Evolutionary conservation across 1,140 invertebrate species (phyloP).

Genomic region (Agraylea sexmaculata): DNA sequence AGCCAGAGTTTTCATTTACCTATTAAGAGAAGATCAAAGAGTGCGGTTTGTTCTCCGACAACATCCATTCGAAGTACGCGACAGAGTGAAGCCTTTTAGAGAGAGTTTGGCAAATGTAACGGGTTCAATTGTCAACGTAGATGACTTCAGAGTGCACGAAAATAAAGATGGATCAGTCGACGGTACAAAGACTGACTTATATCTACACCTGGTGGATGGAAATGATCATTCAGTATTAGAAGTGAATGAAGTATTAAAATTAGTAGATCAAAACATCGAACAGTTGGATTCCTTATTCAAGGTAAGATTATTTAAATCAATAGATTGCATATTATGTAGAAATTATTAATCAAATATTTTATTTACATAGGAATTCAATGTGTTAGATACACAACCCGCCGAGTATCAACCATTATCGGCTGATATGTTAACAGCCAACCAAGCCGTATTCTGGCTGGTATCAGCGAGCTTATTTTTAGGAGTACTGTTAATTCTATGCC

Average conservation of each 20-base stretch:
- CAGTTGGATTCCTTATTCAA: slow-evolving; percentile 81
- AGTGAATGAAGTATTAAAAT: slow-evolving; percentile 65
- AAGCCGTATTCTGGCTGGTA: slow-evolving; percentile 65
- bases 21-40: slow-evolving; percentile 84
- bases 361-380: slow-evolving; percentile 62
- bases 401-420: slow-evolving; percentile 47
- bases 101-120: slow-evolving; percentile 69
- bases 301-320: slow-evolving; percentile 30
- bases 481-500: slow-evolving; percentile 61
- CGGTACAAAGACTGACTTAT: slow-evolving; percentile 87
- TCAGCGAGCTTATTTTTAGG: slow-evolving; percentile 68
- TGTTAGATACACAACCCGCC: slow-evolving; percentile 75
- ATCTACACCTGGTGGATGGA: slow-evolving; percentile 82
- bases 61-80: slow-evolving; percentile 73
- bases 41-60: slow-evolving; percentile 84
- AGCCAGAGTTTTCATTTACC: slow-evolving; percentile 78
- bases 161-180: slow-evolving; percentile 87
- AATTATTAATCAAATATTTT: slow-evolving; percentile 7
- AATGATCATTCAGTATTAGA: slow-evolving; percentile 85
- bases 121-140: slow-evolving; percentile 83
- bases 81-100: slow-evolving; percentile 65
- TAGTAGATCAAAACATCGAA: slow-evolving; percentile 87
- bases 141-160: slow-evolving; percentile 85
- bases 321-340: slow-evolving; percentile 1
- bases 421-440: slow-evolving; percentile 40